Percentiles rank a stretch among this genome's conserved stretches.
These are phyloP conservation scores for Mycetomoellerius zeteki DNA, from an alignment of 1,140 invertebrate species.

Conservation along the genomic window DNA sequence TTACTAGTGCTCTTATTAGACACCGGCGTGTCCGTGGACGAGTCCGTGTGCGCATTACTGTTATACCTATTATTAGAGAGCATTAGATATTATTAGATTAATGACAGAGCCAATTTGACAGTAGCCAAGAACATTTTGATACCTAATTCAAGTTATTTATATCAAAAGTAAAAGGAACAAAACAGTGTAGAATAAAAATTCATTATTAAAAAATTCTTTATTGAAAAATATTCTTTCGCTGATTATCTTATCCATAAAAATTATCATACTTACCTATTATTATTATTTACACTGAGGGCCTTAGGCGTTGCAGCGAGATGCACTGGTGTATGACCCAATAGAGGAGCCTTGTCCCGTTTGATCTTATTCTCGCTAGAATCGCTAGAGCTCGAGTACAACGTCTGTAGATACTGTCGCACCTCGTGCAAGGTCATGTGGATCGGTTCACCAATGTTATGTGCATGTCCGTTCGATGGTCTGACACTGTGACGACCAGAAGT, in stretches of 20 bases:
- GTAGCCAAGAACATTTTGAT: not conserved
- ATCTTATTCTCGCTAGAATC: conserved; percentile 88
- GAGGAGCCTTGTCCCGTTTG: conserved; percentile 82
- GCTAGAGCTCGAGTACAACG: conserved; percentile 91
- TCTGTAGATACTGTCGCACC: conserved; percentile 93
- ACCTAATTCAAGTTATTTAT: not conserved
- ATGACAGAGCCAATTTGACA: conserved; percentile 1
- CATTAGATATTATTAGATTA: conserved; percentile 21
- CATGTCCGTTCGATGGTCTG: conserved; percentile 81
- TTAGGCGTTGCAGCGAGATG: conserved; percentile 83
- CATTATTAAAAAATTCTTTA: conserved; percentile 1
- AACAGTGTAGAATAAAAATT: not conserved
- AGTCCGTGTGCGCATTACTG: conserved; percentile 85
- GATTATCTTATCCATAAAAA: not conserved
- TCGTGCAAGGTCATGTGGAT: conserved; percentile 95
- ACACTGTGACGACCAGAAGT: conserved; percentile 82
- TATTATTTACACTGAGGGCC: conserved; percentile 84
- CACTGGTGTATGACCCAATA: conserved; percentile 78
- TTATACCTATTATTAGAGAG: conserved; percentile 76
- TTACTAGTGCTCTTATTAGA: conserved; percentile 85
- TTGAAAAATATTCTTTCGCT: not conserved
- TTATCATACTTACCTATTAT: conserved; percentile 79
- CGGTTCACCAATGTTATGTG: conserved; percentile 88
- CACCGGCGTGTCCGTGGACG: conserved; percentile 84
- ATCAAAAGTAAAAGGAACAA: not conserved